Conservation (phyloP, 2,888 invertebrate genomes). For the Choristoneura rosaceana region DNA sequence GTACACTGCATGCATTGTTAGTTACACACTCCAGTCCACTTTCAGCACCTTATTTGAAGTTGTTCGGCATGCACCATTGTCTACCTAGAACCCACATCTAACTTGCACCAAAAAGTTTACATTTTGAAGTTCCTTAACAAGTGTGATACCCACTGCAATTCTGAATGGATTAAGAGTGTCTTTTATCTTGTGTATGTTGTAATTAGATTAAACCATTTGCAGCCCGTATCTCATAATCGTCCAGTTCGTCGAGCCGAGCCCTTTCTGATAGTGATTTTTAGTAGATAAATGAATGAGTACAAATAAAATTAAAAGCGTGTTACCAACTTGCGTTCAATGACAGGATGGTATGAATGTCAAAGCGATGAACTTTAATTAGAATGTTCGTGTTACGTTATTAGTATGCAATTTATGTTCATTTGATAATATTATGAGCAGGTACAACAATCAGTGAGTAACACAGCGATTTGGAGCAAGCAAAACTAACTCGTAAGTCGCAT, state of each 20-base stretch:
- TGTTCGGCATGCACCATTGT: slow-evolving; percentile 83
- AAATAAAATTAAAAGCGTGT: slow-evolving; percentile 80
- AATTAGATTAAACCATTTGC: slow-evolving; percentile 77
- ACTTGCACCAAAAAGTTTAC: slow-evolving; percentile 76
- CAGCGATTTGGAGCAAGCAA: slow-evolving; percentile 76
- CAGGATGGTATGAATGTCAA: slow-evolving; percentile 84
- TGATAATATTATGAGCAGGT: slow-evolving; percentile 63
- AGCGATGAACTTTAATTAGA: slow-evolving; percentile 85
- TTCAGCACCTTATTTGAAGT: slow-evolving; percentile 77
- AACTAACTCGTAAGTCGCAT: slow-evolving; percentile 76
- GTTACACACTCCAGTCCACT: slow-evolving; percentile 83
- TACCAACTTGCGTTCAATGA: slow-evolving; percentile 77
- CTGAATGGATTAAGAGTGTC: slow-evolving; percentile 17
- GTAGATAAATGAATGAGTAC: slow-evolving; percentile 71
- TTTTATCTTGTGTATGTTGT: slow-evolving; percentile 35
- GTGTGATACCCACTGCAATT: slow-evolving; percentile 47
- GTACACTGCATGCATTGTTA: slow-evolving; percentile 86
- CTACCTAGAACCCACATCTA: slow-evolving; percentile 84
- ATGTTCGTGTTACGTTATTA: slow-evolving; percentile 84
- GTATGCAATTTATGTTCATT: slow-evolving; percentile 79
- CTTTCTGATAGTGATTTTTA: slow-evolving; percentile 81
- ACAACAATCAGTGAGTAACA: slow-evolving; percentile 71
- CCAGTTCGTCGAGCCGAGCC: slow-evolving; percentile 73
- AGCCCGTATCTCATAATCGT: slow-evolving; percentile 78
- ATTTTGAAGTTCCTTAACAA: slow-evolving; percentile 68